phyloP scores from a whole-genome alignment of 2,797 vertebrate genomes.

The Notolabrus celidotus region DNA sequence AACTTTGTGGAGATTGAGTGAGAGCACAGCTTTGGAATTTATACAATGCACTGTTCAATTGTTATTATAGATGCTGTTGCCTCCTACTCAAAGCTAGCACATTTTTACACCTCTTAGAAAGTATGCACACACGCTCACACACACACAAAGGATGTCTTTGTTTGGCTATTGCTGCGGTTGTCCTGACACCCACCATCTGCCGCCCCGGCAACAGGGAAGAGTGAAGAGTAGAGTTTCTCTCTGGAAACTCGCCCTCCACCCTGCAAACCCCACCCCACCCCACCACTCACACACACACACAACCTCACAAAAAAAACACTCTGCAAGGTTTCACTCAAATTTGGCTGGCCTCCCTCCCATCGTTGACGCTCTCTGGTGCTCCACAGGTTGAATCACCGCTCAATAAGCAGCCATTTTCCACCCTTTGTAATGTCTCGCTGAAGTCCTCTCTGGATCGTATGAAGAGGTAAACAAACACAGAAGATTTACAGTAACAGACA shows the following conservation, averaged over 20 bases:
- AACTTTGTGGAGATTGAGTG: conserved; percentile 49
- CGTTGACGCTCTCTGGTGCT: conserved; percentile 43
- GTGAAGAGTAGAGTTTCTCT: conserved; percentile 77
- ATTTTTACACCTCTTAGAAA: conserved; percentile 70
- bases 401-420: conserved; percentile 41
- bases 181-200: conserved; percentile 85
- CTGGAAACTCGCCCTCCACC: conserved; percentile 66
- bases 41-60: conserved; percentile 69
- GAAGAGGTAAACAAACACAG: conserved; percentile 43
- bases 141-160: conserved; percentile 78
- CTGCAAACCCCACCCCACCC: conserved; percentile 27
- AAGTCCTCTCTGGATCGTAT: conserved; percentile 26
- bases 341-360: conserved; percentile 48
- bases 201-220: conserved; percentile 77
- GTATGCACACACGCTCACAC: conserved; percentile 40
- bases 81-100: conserved; percentile 75
- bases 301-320: conserved; percentile 31
- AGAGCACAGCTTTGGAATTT: conserved; percentile 57
- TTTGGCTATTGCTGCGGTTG: conserved; percentile 79
- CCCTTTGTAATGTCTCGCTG: conserved; percentile 24
- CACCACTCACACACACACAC: neutral
- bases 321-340: conserved; percentile 58
- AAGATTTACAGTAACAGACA: conserved; percentile 19
- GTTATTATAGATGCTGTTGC: conserved; percentile 71
- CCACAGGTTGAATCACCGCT: conserved; percentile 64